Conservation (phyloP, 2,888 invertebrate species). For the Smittia aterrima region DNA sequence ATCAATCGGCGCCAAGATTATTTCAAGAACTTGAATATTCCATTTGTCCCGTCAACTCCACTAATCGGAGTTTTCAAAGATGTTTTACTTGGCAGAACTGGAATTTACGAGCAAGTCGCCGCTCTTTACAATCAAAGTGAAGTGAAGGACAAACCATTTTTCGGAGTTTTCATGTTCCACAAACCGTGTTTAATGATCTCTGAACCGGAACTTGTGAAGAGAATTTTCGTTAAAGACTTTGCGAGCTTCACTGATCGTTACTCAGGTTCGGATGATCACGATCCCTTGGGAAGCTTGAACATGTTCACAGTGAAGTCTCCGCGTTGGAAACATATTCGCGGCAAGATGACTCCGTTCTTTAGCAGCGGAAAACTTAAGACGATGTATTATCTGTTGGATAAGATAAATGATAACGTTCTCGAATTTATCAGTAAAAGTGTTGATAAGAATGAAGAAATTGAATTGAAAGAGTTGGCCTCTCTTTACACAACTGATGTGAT, state of each 20-base stretch:
- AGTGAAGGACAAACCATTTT: conserved; percentile 47
- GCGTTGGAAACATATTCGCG: conserved; percentile 53
- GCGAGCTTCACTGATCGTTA: conserved; percentile 52
- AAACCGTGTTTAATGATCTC: conserved; percentile 53
- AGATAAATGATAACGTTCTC: conserved; percentile 45
- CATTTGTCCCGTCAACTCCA: neutral
- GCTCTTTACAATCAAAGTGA: neutral
- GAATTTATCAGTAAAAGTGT: neutral
- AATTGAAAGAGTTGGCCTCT: conserved; percentile 45
- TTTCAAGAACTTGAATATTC: conserved; percentile 27
- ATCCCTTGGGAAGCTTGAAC: conserved; percentile 52
- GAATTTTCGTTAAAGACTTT: conserved; percentile 55
- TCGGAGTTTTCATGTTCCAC: conserved; percentile 53
- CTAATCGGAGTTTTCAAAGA: conserved; percentile 7
- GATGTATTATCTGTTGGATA: conserved; percentile 50
- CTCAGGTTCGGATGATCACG: conserved; percentile 43
- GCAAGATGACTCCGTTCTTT: conserved; percentile 55
- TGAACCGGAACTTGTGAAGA: conserved; percentile 54
- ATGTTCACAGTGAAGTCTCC: conserved; percentile 54
- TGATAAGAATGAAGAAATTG: neutral
- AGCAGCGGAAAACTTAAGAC: conserved; percentile 53
- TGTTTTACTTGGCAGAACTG: neutral
- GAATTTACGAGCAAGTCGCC: conserved; percentile 15
- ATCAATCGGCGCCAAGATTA: conserved; percentile 23
- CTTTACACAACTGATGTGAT: conserved; percentile 54